phyloP scores from a whole-genome alignment of 2,113 vertebrate genomes.

The Glaucidium brasilianum region DNA sequence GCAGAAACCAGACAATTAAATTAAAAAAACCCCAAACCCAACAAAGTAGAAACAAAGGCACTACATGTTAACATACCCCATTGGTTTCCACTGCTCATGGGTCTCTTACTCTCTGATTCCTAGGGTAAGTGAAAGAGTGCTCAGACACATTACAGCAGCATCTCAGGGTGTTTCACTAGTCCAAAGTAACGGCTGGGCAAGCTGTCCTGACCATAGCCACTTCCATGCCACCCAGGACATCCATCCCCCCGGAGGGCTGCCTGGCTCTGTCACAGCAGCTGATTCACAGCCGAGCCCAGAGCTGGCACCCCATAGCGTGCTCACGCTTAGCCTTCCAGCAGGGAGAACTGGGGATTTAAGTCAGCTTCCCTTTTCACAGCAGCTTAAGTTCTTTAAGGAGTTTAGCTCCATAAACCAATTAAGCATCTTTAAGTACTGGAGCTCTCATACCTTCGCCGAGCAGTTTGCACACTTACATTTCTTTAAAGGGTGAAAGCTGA shows the following conservation, averaged over 20 bases:
- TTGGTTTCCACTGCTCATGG: neutral
- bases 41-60: neutral
- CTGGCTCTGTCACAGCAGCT: neutral
- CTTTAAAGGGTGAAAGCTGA: neutral
- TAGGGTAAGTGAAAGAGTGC: neutral
- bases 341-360: neutral
- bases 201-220: neutral
- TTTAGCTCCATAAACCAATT: conserved; percentile 55
- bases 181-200: neutral
- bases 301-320: neutral
- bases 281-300: neutral
- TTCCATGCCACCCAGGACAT: neutral
- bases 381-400: conserved; percentile 38
- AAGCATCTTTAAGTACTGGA: conserved; percentile 12
- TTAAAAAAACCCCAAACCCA: neutral
- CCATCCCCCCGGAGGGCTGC: neutral
- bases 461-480: neutral
- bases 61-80: neutral
- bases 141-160: neutral
- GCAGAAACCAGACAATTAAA: neutral
- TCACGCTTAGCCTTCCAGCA: neutral
- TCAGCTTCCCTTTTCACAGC: conserved; percentile 26
- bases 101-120: neutral
- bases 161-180: neutral
- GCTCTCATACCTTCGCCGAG: neutral